Percentiles rank a stretch among this genome's conserved stretches.
phyloP scores from a whole-genome alignment of 2,888 invertebrate genomes.

The Augochlorella aurata region DNA sequence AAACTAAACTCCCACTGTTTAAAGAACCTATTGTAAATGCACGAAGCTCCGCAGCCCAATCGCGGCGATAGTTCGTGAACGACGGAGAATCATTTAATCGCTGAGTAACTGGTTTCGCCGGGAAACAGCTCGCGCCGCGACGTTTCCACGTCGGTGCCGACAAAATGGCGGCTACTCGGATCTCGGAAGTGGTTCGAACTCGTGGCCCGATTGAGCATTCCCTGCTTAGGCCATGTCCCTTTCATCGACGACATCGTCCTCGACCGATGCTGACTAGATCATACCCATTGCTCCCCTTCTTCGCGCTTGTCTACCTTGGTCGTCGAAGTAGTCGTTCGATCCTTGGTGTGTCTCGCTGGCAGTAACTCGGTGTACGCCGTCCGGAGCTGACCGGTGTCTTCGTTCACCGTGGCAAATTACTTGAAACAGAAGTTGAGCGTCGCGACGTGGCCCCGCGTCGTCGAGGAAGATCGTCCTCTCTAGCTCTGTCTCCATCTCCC shows the following conservation, averaged over 20 bases:
- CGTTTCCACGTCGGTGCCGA: neutral
- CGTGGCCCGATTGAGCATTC: constrained; percentile 24
- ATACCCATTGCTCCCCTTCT: constrained; percentile 13
- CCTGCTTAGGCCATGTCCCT: constrained; percentile 58
- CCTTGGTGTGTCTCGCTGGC: constrained; percentile 56
- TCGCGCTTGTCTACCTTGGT: constrained; percentile 5
- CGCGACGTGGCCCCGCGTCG: constrained; percentile 14
- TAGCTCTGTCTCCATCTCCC: neutral
- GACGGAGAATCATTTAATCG: neutral
- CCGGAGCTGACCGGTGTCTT: constrained; percentile 44
- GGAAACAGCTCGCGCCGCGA: neutral
- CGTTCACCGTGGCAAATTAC: constrained; percentile 21
- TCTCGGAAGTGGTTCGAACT: constrained; percentile 2
- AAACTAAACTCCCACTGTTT: neutral
- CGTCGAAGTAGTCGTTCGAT: constrained; percentile 35
- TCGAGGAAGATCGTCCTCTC: neutral
- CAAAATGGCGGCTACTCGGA: constrained; percentile 22
- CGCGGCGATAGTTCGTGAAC: neutral
- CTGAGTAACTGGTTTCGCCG: neutral
- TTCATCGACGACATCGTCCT: constrained; percentile 37
- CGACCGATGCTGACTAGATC: constrained; percentile 58
- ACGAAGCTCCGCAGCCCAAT: neutral
- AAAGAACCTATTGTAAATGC: neutral
- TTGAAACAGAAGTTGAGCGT: constrained; percentile 28
- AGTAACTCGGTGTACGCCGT: constrained; percentile 54